phyloP scores from a whole-genome alignment of 2,888 invertebrate species.

The Dione juno region DNA sequence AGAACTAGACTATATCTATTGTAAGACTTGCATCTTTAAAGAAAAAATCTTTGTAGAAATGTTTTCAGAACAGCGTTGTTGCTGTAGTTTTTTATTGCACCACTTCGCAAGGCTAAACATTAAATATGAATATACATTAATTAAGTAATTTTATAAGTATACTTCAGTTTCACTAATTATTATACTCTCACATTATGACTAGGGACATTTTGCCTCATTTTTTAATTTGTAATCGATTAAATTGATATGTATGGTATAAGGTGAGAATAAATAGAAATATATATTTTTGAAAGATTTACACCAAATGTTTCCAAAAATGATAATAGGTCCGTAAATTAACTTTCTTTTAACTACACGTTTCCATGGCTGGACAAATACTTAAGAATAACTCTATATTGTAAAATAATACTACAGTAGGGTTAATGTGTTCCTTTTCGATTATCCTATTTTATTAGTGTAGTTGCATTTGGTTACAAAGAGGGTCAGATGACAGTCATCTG shows the following conservation, averaged over 20 bases:
- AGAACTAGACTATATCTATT: constrained; percentile 38
- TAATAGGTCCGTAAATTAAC: too few relatives aligned
- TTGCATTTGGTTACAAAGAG: constrained; percentile 8
- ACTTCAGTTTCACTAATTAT: neutral
- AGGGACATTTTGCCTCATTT: too few relatives aligned
- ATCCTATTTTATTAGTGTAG: neutral
- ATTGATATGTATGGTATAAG: neutral
- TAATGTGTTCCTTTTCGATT: constrained; percentile 5
- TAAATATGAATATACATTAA: constrained; percentile 11
- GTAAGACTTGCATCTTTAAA: constrained; percentile 38
- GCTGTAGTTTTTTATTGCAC: constrained; percentile 36
- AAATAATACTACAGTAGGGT: neutral
- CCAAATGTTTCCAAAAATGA: too few relatives aligned
- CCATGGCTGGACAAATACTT: neutral
- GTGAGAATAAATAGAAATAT: too few relatives aligned
- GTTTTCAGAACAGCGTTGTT: constrained; percentile 39
- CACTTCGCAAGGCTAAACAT: constrained; percentile 40
- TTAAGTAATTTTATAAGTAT: neutral
- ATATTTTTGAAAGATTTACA: too few relatives aligned
- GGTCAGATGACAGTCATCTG: neutral
- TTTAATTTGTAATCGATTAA: too few relatives aligned
- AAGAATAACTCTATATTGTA: neutral
- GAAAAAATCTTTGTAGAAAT: constrained; percentile 34
- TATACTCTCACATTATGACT: too few relatives aligned
- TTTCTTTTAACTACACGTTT: neutral